Conservation (phyloP, 2,888 invertebrate genomes). For the Xestobium rufovillosum region DNA sequence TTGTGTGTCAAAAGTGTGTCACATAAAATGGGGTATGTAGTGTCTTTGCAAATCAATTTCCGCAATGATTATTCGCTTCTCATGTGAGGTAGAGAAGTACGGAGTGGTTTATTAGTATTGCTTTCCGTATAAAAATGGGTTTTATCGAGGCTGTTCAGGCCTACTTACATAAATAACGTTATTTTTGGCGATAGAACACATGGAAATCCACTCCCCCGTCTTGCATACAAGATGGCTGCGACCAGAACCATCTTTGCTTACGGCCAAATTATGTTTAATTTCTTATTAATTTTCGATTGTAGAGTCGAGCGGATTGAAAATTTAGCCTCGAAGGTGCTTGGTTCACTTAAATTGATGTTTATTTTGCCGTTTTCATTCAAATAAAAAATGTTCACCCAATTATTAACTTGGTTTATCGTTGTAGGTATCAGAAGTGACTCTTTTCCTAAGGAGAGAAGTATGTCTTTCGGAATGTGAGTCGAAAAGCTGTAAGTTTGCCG, state of each 20-base stretch:
- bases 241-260: constrained; percentile 46
- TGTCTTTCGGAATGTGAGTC: neutral
- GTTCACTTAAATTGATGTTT: no score
- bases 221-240: constrained; percentile 45
- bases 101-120: no score
- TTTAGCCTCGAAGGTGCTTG: no score
- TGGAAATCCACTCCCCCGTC: constrained; percentile 46
- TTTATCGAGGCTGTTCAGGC: no score
- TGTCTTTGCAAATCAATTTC: constrained; percentile 45
- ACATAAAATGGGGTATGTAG: constrained; percentile 64
- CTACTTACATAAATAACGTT: constrained; percentile 12
- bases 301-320: no score
- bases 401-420: no score
- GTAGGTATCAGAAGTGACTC: no score
- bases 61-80: constrained; percentile 26
- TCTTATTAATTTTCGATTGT: no score
- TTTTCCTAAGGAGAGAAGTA: no score
- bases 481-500: constrained; percentile 1
- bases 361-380: no score
- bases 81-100: neutral
- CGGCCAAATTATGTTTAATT: constrained; percentile 31
- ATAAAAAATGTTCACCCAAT: no score
- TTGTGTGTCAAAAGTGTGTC: constrained; percentile 61
- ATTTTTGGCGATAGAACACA: constrained; percentile 42
- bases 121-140: no score